Conservation (phyloP, 2,888 invertebrate genomes). For the Leptodirus hochenwartii region DNA sequence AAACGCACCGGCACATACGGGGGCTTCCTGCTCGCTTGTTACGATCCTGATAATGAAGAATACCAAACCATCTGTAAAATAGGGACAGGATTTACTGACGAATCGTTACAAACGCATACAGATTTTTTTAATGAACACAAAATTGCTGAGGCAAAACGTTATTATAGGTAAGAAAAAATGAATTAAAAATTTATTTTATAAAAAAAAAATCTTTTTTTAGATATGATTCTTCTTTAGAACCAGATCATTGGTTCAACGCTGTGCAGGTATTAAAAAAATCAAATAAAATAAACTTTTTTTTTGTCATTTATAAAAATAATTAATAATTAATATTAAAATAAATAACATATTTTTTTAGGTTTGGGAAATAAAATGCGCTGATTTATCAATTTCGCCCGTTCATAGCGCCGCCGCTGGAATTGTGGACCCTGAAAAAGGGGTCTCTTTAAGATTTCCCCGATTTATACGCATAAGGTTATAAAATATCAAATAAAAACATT, state of each 20-base stretch:
- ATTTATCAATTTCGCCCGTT: slow-evolving; percentile 88
- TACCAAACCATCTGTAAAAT: slow-evolving; percentile 89
- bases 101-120: slow-evolving; percentile 60
- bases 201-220: too few relatives aligned
- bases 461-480: slow-evolving; percentile 80
- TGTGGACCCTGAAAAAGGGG: slow-evolving; percentile 77
- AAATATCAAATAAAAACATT: too few relatives aligned
- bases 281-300: too few relatives aligned
- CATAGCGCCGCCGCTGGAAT: slow-evolving; percentile 79
- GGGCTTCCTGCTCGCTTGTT: slow-evolving; percentile 88
- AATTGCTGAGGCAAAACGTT: slow-evolving; percentile 56
- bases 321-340: too few relatives aligned
- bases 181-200: too few relatives aligned
- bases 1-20: slow-evolving; percentile 86
- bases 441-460: slow-evolving; percentile 88
- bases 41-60: slow-evolving; percentile 75
- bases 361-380: slow-evolving; percentile 96
- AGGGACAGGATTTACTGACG: slow-evolving; percentile 90
- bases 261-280: too few relatives aligned
- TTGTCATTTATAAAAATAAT: too few relatives aligned
- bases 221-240: slow-evolving; percentile 52
- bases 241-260: slow-evolving; percentile 83
- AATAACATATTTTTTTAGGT: too few relatives aligned
- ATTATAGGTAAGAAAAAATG: too few relatives aligned
- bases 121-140: slow-evolving; percentile 56